Evolutionary conservation across 2,797 vertebrate genomes (phyloP).

Genomic region (Carcharodon carcharias): DNA sequence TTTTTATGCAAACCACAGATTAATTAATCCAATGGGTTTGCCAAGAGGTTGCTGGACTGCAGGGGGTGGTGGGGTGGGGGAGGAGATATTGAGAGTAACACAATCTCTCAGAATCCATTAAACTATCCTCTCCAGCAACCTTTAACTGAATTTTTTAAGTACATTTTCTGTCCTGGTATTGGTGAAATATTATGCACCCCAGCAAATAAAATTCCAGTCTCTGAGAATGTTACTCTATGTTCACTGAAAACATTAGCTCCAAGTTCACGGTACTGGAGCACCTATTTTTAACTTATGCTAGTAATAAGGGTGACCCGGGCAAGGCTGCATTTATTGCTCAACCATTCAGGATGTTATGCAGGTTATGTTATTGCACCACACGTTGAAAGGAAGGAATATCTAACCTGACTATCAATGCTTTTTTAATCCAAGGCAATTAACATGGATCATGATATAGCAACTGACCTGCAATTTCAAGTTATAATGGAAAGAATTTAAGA

Average conservation of each 20-base stretch:
- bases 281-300: not conserved
- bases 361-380: not conserved
- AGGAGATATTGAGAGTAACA: not conserved
- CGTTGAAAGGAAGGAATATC: not conserved
- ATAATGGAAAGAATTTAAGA: conserved; percentile 56
- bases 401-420: conserved; percentile 20
- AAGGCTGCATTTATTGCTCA: not conserved
- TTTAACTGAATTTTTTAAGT: no score
- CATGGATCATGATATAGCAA: conserved; percentile 52
- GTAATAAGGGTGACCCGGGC: not conserved
- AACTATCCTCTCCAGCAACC: not conserved
- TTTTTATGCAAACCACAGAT: not conserved
- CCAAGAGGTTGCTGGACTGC: not conserved
- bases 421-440: conserved; percentile 54
- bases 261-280: not conserved
- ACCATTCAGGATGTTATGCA: not conserved
- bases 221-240: not conserved
- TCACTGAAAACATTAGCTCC: not conserved
- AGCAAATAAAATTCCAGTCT: not conserved
- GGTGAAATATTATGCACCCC: not conserved
- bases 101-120: not conserved
- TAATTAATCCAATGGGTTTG: not conserved
- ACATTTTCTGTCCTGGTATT: not conserved
- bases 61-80: no score
- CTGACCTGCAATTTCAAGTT: conserved; percentile 56